Evolutionary conservation across 2,113 vertebrate species (phyloP).

Genomic region (Crotalus horridus): DNA sequence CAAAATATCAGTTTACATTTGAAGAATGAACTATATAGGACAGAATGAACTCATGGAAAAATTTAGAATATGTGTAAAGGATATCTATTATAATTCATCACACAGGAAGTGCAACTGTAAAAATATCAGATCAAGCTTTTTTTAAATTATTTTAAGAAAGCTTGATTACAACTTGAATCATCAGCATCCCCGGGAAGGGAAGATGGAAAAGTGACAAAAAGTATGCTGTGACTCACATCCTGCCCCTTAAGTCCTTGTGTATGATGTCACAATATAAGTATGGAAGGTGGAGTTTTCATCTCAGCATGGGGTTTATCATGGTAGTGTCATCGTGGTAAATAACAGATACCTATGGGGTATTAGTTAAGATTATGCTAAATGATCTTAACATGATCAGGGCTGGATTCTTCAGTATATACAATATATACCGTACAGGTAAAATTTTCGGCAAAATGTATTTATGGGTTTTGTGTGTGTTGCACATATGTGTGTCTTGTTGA

Average conservation of each 20-base stretch:
- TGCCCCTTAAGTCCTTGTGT: neutral
- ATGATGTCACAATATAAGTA: neutral
- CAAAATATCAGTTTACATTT: neutral
- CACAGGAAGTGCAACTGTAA: neutral
- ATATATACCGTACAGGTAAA: too few relatives aligned
- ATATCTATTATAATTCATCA: neutral
- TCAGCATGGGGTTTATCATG: neutral
- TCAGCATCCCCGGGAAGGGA: neutral
- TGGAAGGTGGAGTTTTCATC: neutral
- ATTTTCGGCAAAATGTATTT: too few relatives aligned
- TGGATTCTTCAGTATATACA: neutral
- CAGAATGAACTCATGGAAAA: neutral
- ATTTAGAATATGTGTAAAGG: neutral
- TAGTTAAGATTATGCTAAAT: too few relatives aligned
- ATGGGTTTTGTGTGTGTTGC: conserved; percentile 16
- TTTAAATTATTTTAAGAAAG: neutral
- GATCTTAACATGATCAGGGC: neutral
- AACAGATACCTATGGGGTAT: too few relatives aligned
- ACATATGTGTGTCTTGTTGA: conserved; percentile 15
- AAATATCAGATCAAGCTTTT: neutral
- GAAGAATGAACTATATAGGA: neutral
- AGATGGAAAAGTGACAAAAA: neutral
- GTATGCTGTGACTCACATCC: neutral
- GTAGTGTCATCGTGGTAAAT: too few relatives aligned
- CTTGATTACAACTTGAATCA: neutral